Base-by-base conservation (phyloP, 2,888 invertebrate species). In the Ommatoiulus sabulosus region DNA sequence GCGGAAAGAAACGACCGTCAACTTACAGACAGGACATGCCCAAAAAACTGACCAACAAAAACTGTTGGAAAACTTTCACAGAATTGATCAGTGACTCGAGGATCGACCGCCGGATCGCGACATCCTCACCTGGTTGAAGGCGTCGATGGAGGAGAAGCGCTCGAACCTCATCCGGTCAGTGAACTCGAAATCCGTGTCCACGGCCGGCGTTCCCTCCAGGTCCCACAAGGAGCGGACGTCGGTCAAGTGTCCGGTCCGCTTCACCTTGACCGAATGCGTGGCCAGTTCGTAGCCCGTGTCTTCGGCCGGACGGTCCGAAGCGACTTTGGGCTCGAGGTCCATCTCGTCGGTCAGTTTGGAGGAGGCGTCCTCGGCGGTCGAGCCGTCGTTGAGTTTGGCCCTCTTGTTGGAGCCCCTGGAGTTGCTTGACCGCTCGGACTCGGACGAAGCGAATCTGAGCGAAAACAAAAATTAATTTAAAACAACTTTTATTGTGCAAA, bases 171-270 rank as follows among this genome's bases (percentile, higher is more conserved):
- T 91, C 87, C 92, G 91, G 85, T 92, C 92, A 24, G 91, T 91
- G 89, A 91, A 92, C 86, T 91, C 91, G 46, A 91, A 91, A 89
- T 91, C 92, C 12, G 91, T 91, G 86, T 92, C 92, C n/a, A 92
- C 92, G 20, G 92, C 92, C 10, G 91, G 90, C 1, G 92, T 92
- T 46, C 92, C 92, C 90, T 92, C 92, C 89, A 93, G 90, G 88
- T 92, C 94, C 93, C 93, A 94, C 80, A 95, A 92, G 86, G 94
- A 93, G 90, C 94, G 93, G 7, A 94, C 93, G 90, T 94, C 94
- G n/a, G 94, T 93, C 15, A 94, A 91, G 7, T 94, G 93, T 1
- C 95, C 95, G 87, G 94, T 94, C 88, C 94, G 92, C 88, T 94
- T 92, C 8, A 95, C 93, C 91, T 93, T 94, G 10, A 95, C 93